Percentiles rank a stretch among this genome's conserved stretches.
Evolutionary conservation across 1,140 invertebrate species (phyloP).

Genomic region (Papilio polytes): DNA sequence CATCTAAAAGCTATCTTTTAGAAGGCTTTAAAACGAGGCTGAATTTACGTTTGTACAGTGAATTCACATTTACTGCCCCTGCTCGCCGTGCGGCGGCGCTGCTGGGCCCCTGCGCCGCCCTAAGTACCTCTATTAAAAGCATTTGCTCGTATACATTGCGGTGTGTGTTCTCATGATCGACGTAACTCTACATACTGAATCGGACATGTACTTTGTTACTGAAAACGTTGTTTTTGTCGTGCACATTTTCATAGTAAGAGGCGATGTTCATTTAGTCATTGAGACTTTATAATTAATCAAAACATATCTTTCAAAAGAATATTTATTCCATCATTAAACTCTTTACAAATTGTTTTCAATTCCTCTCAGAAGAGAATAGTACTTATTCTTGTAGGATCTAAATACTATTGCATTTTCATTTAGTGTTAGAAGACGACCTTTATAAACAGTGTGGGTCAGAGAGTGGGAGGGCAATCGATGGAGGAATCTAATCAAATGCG

Average conservation of each 20-base stretch:
- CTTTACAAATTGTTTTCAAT: neutral
- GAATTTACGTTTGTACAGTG: constrained; percentile 43
- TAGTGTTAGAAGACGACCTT: neutral
- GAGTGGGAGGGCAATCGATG: constrained; percentile 8
- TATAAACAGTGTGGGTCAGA: neutral
- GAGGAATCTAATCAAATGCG: constrained; percentile 52
- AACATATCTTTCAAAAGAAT: constrained; percentile 26
- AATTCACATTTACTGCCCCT: constrained; percentile 44
- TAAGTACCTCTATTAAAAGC: constrained; percentile 41
- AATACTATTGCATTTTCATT: constrained; percentile 19
- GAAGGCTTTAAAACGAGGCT: constrained; percentile 47
- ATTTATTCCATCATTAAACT: neutral
- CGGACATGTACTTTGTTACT: constrained; percentile 3
- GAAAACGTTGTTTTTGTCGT: neutral
- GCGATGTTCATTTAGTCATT: constrained; percentile 4
- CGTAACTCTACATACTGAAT: constrained; percentile 4
- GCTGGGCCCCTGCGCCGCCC: constrained; percentile 25
- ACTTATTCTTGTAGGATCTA: neutral
- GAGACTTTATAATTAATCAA: constrained; percentile 42
- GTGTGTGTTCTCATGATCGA: constrained; percentile 23
- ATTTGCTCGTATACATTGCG: constrained; percentile 39
- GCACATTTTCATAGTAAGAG: neutral
- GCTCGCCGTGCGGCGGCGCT: neutral
- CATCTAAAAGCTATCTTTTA: constrained; percentile 56
- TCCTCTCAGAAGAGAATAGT: neutral